phyloP scores from a whole-genome alignment of 2,888 invertebrate species.

The Malacosoma neustria region DNA sequence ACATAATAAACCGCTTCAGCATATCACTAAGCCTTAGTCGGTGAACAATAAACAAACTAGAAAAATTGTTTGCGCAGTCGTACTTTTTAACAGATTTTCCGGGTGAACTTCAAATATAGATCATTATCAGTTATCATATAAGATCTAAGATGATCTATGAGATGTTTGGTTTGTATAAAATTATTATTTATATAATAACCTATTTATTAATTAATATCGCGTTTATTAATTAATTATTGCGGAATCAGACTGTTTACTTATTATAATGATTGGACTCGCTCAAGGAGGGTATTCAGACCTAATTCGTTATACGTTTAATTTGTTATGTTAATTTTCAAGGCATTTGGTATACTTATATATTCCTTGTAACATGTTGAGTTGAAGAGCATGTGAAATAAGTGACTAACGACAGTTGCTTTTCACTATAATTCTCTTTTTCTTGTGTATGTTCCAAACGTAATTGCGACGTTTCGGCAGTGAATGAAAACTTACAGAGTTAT shows the following conservation, averaged over 20 bases:
- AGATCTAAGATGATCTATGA: constrained; percentile 5
- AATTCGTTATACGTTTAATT: too few relatives aligned
- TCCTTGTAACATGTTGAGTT: too few relatives aligned
- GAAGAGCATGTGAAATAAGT: too few relatives aligned
- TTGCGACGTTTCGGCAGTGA: too few relatives aligned
- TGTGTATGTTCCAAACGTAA: too few relatives aligned
- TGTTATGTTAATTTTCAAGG: too few relatives aligned
- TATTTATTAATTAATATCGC: not conserved
- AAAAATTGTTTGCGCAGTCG: constrained; percentile 36
- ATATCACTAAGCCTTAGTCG: constrained; percentile 17
- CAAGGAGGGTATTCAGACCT: not conserved
- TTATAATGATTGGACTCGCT: not conserved
- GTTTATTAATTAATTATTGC: not conserved
- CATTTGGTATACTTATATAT: too few relatives aligned
- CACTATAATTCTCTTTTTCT: too few relatives aligned
- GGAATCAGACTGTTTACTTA: not conserved
- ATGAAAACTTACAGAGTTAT: too few relatives aligned
- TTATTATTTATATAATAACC: not conserved
- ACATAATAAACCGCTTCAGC: constrained; percentile 29
- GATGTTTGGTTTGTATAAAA: not conserved
- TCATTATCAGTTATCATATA: constrained; percentile 17
- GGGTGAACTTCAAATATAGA: constrained; percentile 31
- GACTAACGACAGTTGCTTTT: too few relatives aligned
- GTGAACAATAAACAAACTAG: constrained; percentile 30
- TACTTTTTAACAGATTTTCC: constrained; percentile 59